Conservation (phyloP, 2,113 vertebrate species). For the Syngnathus typhle region DNA sequence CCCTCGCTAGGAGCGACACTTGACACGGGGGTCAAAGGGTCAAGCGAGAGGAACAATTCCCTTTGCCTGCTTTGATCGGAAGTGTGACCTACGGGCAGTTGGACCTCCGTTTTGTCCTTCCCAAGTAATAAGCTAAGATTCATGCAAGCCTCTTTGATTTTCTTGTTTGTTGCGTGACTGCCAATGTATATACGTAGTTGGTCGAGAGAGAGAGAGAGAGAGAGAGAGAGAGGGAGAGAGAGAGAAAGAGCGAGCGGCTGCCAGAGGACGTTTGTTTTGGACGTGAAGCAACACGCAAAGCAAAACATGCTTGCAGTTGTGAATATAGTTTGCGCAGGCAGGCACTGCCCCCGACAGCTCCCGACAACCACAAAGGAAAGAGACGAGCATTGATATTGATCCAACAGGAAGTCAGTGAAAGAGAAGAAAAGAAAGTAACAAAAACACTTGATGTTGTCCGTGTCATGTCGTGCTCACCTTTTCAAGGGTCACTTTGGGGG, state of each 20-base stretch:
- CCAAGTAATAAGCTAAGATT: slow-evolving; percentile 67
- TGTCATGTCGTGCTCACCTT: slow-evolving; percentile 56
- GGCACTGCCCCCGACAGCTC: slow-evolving; percentile 40
- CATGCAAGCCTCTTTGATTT: slow-evolving; percentile 22
- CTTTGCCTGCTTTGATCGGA: slow-evolving; percentile 35
- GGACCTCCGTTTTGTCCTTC: slow-evolving; percentile 36
- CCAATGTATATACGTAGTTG: slow-evolving; percentile 62
- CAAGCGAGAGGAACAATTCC: background rate
- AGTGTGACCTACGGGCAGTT: slow-evolving; percentile 14
- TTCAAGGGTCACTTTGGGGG: slow-evolving; percentile 50
- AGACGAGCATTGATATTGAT: slow-evolving; percentile 46
- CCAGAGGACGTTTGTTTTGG: too few relatives aligned
- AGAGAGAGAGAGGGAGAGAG: too few relatives aligned
- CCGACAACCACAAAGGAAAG: background rate
- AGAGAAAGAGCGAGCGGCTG: too few relatives aligned
- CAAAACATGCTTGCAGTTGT: slow-evolving; percentile 45
- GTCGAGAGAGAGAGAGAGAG: slow-evolving; percentile 34
- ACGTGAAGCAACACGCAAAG: background rate
- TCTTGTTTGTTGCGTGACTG: slow-evolving; percentile 51
- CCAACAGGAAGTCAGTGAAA: slow-evolving; percentile 58
- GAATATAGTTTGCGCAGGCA: slow-evolving; percentile 33
- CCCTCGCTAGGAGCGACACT: slow-evolving; percentile 11
- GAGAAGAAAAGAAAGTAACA: slow-evolving; percentile 8
- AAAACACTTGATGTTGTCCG: slow-evolving; percentile 46
- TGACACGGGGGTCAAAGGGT: slow-evolving; percentile 7